Evolutionary conservation across 2,888 invertebrate species (phyloP), one percentile per base, ranked within the genome.

Genomic region (Choristoneura rosaceana): DNA sequence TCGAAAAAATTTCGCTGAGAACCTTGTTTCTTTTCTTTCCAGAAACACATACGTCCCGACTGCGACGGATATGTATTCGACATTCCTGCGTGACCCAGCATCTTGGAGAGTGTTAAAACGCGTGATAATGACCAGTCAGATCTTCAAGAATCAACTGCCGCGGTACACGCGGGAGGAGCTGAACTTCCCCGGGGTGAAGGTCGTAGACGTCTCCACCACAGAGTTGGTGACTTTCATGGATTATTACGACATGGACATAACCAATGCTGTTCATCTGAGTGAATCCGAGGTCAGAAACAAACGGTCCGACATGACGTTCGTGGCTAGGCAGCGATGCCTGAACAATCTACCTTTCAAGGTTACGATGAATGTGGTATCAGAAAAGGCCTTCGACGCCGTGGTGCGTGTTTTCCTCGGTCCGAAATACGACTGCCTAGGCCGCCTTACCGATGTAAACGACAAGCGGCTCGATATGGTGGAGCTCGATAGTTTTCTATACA

Each of bases 351-450:
- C 95, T 59, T 96, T 96, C 94, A 94, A 94, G 82, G 93, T 95
- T 71, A 93, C 93, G 76, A 86, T 96, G 75, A 92, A 93, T 55
- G 94, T 96, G 34, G 84, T 89, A 25, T 95, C 96, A 47, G 95
- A 95, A 74, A 95, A 95, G 80, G 87, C 93, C 4, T 90, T 92
- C 47, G 95, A 95, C 77, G 95, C 95, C 63, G 95, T 96, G 9
- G 95, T 97, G 14, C 95, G 96, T 71, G 89, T 96, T 9, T 97
- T 95, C 94, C 87, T 96, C 76, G 97, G 96, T 80, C 97, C 97
- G 43, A 96, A 96, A 87, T 95, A 94, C 89, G 96, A 96, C 87
- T 94, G 95, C 85, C 91, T 94, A 80, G 96, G 96, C 74, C 94
- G 95, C 69, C 89, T 94, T 25, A 87, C 95, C 64, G 92, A 93